Evolutionary conservation across 23 tunicate genomes (phyloP).

Genomic region (Diplosoma virens): DNA sequence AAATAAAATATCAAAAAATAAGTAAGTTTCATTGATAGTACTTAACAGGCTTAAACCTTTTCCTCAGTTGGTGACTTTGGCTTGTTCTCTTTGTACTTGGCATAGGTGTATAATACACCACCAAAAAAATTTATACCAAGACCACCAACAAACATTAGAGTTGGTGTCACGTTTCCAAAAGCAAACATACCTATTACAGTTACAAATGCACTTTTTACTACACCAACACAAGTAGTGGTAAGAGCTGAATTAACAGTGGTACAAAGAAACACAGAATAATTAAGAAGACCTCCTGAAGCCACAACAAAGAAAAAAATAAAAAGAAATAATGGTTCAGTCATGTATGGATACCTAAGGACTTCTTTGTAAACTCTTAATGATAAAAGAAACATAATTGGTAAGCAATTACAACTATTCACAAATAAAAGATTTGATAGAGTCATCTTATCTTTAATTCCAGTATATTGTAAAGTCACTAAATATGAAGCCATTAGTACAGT

Average conservation of each 20-base stretch:
- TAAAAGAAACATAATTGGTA: constrained; percentile 53
- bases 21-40: too few species aligned
- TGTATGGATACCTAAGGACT: background rate
- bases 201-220: constrained; percentile 81
- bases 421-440: constrained; percentile 56
- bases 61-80: too few species aligned
- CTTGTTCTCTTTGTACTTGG: constrained; percentile 48
- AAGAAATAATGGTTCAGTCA: constrained; percentile 24
- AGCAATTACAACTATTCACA: constrained; percentile 75
- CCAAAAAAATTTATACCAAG: constrained; percentile 73
- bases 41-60: too few species aligned
- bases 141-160: constrained; percentile 57
- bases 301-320: constrained; percentile 47
- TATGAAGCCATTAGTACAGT: constrained; percentile 67
- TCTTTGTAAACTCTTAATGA: constrained; percentile 22
- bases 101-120: constrained; percentile 57
- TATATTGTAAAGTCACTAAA: constrained; percentile 56
- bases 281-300: constrained; percentile 67
- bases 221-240: constrained; percentile 89
- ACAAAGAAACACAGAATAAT: constrained; percentile 96
- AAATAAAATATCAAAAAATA: too few species aligned
- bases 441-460: constrained; percentile 46
- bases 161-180: constrained; percentile 81
- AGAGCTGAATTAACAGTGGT: constrained; percentile 94
- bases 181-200: constrained; percentile 82